These are phyloP conservation scores for Heliconius cydno DNA, from an alignment of 2,888 invertebrate genomes.

Conservation along the genomic window DNA sequence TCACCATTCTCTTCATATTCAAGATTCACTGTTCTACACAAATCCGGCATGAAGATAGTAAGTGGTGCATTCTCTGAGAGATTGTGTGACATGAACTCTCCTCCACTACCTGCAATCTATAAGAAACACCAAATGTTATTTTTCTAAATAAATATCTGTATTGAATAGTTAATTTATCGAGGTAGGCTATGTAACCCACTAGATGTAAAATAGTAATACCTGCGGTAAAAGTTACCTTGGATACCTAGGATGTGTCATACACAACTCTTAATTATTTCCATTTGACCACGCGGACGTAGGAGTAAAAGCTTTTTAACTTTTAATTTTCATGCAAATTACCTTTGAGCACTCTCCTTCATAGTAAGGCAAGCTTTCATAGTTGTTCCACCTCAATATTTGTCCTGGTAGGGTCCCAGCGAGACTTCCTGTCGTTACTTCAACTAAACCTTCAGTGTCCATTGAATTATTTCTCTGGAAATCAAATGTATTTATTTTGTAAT, in stretches of 20 bases:
- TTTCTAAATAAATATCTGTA: background rate
- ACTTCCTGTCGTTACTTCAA: conserved; percentile 89
- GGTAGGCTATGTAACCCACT: background rate
- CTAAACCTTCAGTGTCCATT: conserved; percentile 87
- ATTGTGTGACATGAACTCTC: conserved; percentile 90
- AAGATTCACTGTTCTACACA: conserved; percentile 87
- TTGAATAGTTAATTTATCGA: background rate
- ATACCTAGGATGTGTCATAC: background rate
- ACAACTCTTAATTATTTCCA: background rate
- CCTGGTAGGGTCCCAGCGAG: conserved; percentile 86
- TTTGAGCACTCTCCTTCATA: conserved; percentile 70
- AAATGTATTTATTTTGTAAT: background rate
- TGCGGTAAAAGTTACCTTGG: background rate
- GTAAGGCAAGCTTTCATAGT: conserved; percentile 81
- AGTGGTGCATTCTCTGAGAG: conserved; percentile 77
- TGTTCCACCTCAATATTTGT: conserved; percentile 88
- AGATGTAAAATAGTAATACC: background rate
- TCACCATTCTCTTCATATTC: conserved; percentile 84
- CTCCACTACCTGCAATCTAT: conserved; percentile 88
- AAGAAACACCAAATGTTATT: conserved; percentile 6
- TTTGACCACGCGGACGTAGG: background rate
- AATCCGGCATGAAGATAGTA: conserved; percentile 87
- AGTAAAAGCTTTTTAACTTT: background rate
- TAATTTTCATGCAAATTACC: conserved; percentile 51
- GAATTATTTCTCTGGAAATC: conserved; percentile 89